Evolutionary conservation across 1,140 invertebrate species (phyloP), one percentile per base, ranked within the genome.

Genomic region (Hesperophylax magnus): DNA sequence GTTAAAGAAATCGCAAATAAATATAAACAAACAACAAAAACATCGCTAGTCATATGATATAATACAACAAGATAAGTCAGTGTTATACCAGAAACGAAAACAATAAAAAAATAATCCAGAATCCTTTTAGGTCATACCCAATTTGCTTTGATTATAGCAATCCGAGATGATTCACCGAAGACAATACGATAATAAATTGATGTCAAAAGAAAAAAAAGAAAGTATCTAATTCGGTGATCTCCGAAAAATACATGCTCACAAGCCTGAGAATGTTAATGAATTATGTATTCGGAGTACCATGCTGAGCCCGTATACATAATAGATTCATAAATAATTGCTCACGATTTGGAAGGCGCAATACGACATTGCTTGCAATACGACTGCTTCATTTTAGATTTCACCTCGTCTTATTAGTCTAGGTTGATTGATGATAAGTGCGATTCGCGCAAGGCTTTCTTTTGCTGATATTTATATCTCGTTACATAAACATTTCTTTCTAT

Each of bases 201-300:
- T 22, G 67, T 71, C 39, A 22, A 71, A 34, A 8, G 15, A 20
- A 31, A 71, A 69, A 69, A 71, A 71, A 71, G 67, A 71, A 71
- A 71, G 67, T 71, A 47, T 15, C 67, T 71, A 52, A 71, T 47
- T 6, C 34, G 17, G 65, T 27, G 63, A 67, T 67, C 15, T 71
- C 31, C n/a, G 67, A 34, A 65, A 39, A 71, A 18, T 52, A 71
- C 34, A 20, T 39, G 18, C 67, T 71, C 18, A n/a, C 71, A 18
- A 18, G n/a, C 22, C 17, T 58, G 52, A n/a, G 71, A 75, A 75
- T 27, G 71, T 58, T 75, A 75, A 75, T 75, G 71, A 75, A 75
- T 75, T 31, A 75, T 75, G 71, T 75, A 75, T 75, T 75, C 71
- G 20, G 71, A 56, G 71, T 75, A 75, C 24, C 11, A 11, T 27